Evolutionary conservation across 2,888 invertebrate genomes (phyloP).

Genomic region (Cecidostiba fungosa): DNA sequence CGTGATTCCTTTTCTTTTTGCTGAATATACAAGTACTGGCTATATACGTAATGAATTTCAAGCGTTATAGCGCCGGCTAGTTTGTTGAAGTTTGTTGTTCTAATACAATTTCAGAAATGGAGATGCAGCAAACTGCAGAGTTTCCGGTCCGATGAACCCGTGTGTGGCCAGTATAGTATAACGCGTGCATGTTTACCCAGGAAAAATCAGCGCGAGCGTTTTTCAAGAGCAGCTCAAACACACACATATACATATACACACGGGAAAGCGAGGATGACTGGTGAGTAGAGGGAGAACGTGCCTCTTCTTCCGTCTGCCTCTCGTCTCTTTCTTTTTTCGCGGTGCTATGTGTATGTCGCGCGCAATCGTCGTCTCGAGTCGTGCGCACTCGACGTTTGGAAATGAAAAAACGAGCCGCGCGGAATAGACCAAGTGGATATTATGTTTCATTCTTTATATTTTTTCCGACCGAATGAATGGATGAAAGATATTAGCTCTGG

Average conservation of each 20-base stretch:
- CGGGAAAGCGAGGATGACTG: neutral
- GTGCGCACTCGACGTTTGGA: conserved; percentile 37
- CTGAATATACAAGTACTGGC: neutral
- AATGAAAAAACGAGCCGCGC: conserved; percentile 50
- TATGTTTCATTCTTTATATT: too few relatives aligned
- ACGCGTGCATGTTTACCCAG: neutral
- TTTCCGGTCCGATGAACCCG: conserved; percentile 13
- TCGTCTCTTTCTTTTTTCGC: conserved; percentile 43
- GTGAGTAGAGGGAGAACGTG: conserved; percentile 28
- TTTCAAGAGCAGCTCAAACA: conserved; percentile 7
- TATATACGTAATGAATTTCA: neutral
- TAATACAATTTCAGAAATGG: too few relatives aligned
- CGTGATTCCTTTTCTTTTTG: neutral
- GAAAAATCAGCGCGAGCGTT: neutral
- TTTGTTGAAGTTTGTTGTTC: too few relatives aligned
- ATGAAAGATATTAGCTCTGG: too few relatives aligned
- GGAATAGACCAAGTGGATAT: neutral
- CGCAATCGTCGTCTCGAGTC: conserved; percentile 46
- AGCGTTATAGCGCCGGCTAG: too few relatives aligned
- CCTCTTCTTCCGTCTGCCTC: neutral
- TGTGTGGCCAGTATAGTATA: neutral
- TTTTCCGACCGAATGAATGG: too few relatives aligned
- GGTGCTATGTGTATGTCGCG: conserved; percentile 7
- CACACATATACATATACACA: neutral
- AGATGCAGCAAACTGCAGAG: neutral